A percentile compares a stretch with the other conserved stretches of the same genome.
These are phyloP conservation scores for Calypte anna DNA, from an alignment of 2,113 vertebrate species.

Conservation along the genomic window DNA sequence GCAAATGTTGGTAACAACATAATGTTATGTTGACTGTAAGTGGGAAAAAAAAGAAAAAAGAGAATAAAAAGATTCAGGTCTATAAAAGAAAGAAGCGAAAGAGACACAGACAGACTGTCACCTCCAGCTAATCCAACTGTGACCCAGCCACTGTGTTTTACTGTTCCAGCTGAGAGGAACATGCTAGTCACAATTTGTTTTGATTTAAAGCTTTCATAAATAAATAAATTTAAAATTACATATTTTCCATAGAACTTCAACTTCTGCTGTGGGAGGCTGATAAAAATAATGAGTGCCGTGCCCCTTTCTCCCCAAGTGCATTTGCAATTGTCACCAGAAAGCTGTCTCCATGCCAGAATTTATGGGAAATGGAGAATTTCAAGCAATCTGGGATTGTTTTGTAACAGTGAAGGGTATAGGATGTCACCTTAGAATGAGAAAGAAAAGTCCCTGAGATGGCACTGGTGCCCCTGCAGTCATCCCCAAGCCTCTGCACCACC, in stretches of 20 bases:
- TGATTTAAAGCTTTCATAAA: constrained; percentile 11
- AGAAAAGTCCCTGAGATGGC: background rate
- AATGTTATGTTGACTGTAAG: background rate
- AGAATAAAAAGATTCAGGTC: background rate
- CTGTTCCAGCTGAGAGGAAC: background rate
- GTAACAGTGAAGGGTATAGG: background rate
- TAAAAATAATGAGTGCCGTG: constrained; percentile 55
- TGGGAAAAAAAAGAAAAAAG: background rate
- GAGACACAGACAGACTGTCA: background rate
- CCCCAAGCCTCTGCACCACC: background rate
- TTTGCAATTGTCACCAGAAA: constrained; percentile 1
- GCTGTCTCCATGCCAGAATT: background rate
- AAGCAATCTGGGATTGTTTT: background rate
- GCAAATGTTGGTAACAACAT: background rate
- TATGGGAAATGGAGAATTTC: constrained; percentile 20
- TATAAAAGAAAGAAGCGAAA: background rate
- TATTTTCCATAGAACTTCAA: constrained; percentile 37
- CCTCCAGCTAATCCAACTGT: background rate
- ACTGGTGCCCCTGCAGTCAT: background rate
- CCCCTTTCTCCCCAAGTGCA: background rate
- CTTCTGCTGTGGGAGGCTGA: constrained; percentile 12
- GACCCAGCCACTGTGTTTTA: background rate
- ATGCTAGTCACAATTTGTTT: background rate
- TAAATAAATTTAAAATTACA: background rate
- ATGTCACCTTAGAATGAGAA: background rate